Conservation (phyloP, 2,797 vertebrate species). For the Labroides dimidiatus region DNA sequence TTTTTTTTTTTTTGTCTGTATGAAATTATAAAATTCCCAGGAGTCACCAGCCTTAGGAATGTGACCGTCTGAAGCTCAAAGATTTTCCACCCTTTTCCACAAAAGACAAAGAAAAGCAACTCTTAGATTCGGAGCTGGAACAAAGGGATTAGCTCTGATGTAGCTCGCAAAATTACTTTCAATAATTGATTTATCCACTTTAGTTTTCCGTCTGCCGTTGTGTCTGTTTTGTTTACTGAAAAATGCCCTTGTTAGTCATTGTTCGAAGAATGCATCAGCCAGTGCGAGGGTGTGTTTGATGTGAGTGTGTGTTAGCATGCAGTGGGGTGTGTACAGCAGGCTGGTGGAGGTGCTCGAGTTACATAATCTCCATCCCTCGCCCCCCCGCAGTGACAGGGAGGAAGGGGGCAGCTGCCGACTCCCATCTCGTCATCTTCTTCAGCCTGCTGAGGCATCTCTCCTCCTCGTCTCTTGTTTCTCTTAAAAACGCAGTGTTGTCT, state of each 20-base stretch:
- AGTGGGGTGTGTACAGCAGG: slow-evolving; percentile 39
- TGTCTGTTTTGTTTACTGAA: slow-evolving; percentile 10
- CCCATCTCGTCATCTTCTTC: slow-evolving; percentile 63
- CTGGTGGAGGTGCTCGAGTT: slow-evolving; percentile 66
- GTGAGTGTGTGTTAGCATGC: slow-evolving; percentile 19
- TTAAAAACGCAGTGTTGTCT: neutral
- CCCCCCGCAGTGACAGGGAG: slow-evolving; percentile 57
- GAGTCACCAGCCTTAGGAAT: neutral
- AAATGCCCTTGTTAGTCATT: slow-evolving; percentile 22
- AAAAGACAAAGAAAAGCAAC: neutral
- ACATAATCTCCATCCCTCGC: slow-evolving; percentile 66
- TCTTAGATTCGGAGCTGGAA: neutral
- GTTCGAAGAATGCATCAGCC: slow-evolving; percentile 36
- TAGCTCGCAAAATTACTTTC: neutral
- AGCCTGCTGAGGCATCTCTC: slow-evolving; percentile 33
- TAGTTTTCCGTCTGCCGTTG: neutral
- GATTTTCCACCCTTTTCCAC: neutral
- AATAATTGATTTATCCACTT: neutral
- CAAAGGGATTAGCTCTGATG: neutral
- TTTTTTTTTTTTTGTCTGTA: too few species aligned
- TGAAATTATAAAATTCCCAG: neutral
- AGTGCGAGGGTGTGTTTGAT: slow-evolving; percentile 41
- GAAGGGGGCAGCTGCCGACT: slow-evolving; percentile 65
- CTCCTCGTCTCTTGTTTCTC: neutral
- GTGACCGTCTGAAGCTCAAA: neutral